phyloP scores from a whole-genome alignment of 2,113 vertebrate genomes.

The Saguinus midas region DNA sequence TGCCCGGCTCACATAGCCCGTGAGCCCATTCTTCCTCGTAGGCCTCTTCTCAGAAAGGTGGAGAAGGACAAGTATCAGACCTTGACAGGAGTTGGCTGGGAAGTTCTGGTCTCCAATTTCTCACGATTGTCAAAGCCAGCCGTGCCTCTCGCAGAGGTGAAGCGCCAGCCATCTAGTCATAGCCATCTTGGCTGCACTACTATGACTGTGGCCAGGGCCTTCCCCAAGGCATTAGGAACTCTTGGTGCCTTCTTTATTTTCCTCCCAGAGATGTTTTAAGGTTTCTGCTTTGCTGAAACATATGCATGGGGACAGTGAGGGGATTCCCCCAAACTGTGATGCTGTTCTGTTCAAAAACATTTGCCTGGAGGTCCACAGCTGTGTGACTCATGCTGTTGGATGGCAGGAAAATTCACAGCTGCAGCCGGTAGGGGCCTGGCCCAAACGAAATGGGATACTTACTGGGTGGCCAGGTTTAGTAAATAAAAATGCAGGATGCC shows the following conservation, averaged over 20 bases:
- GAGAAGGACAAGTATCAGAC: not conserved
- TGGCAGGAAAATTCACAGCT: conserved; percentile 29
- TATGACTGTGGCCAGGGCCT: not conserved
- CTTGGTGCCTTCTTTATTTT: not conserved
- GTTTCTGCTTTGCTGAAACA: conserved; percentile 22
- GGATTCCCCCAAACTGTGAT: conserved; percentile 47
- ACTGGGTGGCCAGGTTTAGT: not conserved
- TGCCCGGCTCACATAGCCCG: not conserved
- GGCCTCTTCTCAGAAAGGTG: not conserved
- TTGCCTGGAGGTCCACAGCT: conserved; percentile 36
- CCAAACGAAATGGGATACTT: not conserved
- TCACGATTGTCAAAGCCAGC: not conserved
- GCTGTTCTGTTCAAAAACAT: conserved; percentile 47
- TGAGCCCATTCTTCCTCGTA: not conserved
- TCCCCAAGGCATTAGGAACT: not conserved
- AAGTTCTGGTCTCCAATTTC: not conserved
- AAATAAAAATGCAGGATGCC: not conserved
- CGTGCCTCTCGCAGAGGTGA: not conserved
- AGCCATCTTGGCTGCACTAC: rapidly evolving
- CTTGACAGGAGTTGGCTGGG: not conserved
- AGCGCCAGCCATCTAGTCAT: rapidly evolving
- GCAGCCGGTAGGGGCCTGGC: not conserved
- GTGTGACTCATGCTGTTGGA: conserved; percentile 35
- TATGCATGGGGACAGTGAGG: conserved; percentile 14
- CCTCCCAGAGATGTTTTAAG: not conserved